Evolutionary conservation across 2,113 vertebrate genomes (phyloP).

Genomic region (Ramphastos sulfuratus): DNA sequence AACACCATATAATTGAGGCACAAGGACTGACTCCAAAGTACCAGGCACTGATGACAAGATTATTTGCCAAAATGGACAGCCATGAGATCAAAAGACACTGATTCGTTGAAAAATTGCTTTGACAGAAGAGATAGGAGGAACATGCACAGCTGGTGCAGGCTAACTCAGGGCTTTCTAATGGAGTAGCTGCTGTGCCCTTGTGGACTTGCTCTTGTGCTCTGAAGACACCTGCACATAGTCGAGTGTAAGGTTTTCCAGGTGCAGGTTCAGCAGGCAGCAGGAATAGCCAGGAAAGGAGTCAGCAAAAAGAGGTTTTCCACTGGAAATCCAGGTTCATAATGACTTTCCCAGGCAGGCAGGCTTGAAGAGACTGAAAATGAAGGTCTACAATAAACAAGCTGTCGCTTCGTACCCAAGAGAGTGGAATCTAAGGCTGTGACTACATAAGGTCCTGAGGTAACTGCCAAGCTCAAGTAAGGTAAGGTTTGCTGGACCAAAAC

Average conservation of each 20-base stretch:
- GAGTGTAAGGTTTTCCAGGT: background rate
- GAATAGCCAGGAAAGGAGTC: background rate
- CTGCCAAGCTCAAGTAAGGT: background rate
- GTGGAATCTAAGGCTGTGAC: background rate
- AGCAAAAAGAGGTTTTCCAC: background rate
- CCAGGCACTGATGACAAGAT: background rate
- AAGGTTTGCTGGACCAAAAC: background rate
- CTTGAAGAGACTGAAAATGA: background rate
- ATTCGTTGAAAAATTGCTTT: background rate
- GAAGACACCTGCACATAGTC: accelerated
- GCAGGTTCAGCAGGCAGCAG: background rate
- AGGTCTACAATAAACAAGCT: background rate
- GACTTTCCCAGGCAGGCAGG: background rate
- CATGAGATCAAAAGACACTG: background rate
- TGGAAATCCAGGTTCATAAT: background rate
- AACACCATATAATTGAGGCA: background rate
- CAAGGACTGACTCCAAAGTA: background rate
- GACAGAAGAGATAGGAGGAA: background rate
- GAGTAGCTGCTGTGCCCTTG: background rate
- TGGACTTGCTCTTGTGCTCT: background rate
- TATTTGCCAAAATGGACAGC: background rate
- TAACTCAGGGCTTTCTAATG: background rate
- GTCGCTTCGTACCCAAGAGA: background rate
- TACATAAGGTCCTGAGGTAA: background rate
- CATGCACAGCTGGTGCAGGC: background rate